These are phyloP conservation scores for Fragum fragum DNA, from an alignment of 2,888 invertebrate genomes.

Conservation along the genomic window DNA sequence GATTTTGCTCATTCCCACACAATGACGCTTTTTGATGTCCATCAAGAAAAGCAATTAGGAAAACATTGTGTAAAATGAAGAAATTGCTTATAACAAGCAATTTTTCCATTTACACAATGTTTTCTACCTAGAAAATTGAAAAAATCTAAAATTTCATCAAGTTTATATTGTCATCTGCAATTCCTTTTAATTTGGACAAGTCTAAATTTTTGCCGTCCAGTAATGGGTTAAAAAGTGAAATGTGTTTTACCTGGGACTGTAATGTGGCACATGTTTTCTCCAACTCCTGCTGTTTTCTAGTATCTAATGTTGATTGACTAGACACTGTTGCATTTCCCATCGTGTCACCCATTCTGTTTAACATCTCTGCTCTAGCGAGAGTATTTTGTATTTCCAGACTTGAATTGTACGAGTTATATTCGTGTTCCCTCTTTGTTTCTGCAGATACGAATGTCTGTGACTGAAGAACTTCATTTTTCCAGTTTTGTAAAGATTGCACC, in stretches of 20 bases:
- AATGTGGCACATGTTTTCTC: conserved; percentile 82
- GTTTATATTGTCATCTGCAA: too few relatives aligned
- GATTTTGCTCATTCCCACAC: too few relatives aligned
- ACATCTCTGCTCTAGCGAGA: conserved; percentile 70
- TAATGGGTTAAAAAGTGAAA: too few relatives aligned
- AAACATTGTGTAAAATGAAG: too few relatives aligned
- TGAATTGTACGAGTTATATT: conserved; percentile 72
- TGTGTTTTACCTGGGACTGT: conserved; percentile 81
- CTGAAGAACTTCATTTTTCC: conserved; percentile 78
- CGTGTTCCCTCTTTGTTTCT: conserved; percentile 67
- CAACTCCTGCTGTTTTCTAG: conserved; percentile 75
- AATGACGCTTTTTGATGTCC: too few relatives aligned
- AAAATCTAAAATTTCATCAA: too few relatives aligned
- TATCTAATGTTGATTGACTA: conserved; percentile 60
- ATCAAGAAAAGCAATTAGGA: too few relatives aligned
- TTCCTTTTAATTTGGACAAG: too few relatives aligned
- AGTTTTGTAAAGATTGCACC: conserved; percentile 80
- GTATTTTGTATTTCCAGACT: conserved; percentile 75
- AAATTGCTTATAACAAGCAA: too few relatives aligned
- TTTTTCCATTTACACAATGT: too few relatives aligned
- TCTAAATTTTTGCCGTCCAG: too few relatives aligned
- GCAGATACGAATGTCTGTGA: conserved; percentile 69
- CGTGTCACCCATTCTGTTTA: conserved; percentile 56
- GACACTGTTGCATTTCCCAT: conserved; percentile 37
- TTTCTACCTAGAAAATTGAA: too few relatives aligned